These are phyloP conservation scores for Drosophila erecta DNA, from an alignment of 1,140 invertebrate species.

Conservation along the genomic window DNA sequence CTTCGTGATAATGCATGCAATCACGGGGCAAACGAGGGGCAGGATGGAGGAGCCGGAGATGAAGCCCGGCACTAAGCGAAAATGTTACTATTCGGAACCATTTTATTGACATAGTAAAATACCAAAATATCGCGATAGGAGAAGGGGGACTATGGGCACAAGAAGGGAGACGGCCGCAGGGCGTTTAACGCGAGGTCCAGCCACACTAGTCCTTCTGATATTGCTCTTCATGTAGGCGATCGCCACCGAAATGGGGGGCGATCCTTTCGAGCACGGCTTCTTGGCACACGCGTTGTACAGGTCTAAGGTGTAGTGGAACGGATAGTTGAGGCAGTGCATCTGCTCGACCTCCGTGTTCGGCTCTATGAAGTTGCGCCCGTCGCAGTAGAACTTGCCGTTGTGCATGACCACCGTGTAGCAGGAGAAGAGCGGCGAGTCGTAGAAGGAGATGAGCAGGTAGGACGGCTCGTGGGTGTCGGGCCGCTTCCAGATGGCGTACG, in stretches of 20 bases:
- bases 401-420: conserved; percentile 50
- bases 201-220: background rate
- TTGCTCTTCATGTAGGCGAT: conserved; percentile 38
- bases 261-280: background rate
- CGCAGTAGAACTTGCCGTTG: conserved; percentile 51
- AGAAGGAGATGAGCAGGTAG: conserved; percentile 57
- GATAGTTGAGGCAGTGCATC: conserved; percentile 56
- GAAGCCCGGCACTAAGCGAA: background rate
- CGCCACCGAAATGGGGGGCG: conserved; percentile 24
- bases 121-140: conserved; percentile 28
- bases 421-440: conserved; percentile 53
- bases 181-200: background rate
- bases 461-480: conserved; percentile 35
- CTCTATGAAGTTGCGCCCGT: conserved; percentile 44
- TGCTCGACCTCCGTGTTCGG: conserved; percentile 6
- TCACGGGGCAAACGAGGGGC: conserved; percentile 6
- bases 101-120: conserved; percentile 39
- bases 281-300: conserved; percentile 39
- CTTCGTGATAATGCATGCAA: conserved; percentile 21
- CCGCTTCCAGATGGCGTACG: conserved; percentile 62
- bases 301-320: conserved; percentile 47
- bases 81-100: conserved; percentile 13
- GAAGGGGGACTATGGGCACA: conserved; percentile 6
- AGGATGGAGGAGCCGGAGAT: background rate
- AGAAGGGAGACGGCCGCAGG: conserved; percentile 5